phyloP scores from a whole-genome alignment of 1,140 invertebrate species.

The Bombus pyrosoma region DNA sequence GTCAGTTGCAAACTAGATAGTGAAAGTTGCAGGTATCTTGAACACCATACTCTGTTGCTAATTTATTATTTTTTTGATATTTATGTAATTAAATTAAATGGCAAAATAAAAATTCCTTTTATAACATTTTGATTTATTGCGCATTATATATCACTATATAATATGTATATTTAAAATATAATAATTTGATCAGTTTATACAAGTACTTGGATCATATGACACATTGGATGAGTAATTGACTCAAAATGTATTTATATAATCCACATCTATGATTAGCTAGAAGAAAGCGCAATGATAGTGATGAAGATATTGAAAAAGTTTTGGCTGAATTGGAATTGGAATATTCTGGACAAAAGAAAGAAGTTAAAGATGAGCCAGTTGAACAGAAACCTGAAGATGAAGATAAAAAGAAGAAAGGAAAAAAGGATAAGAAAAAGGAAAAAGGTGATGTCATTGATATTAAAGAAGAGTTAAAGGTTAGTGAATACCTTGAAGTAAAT shows the following conservation, averaged over 20 bases:
- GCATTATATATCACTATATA: background rate
- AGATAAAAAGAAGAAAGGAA: conserved; percentile 80
- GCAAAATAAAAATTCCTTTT: background rate
- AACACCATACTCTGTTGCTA: background rate
- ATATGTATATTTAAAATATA: background rate
- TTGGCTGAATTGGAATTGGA: conserved; percentile 91
- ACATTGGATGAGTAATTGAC: background rate
- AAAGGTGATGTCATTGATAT: conserved; percentile 74
- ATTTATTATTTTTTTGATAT: background rate
- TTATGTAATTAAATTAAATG: background rate
- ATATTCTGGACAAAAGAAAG: conserved; percentile 85
- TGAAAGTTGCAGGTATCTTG: conserved; percentile 40
- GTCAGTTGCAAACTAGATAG: background rate
- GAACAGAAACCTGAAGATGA: conserved; percentile 73
- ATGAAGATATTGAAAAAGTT: conserved; percentile 93
- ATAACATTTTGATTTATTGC: background rate
- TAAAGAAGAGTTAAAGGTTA: conserved; percentile 77
- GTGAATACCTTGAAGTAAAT: conserved; percentile 49
- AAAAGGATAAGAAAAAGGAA: conserved; percentile 81
- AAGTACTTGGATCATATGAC: background rate
- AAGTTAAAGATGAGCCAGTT: conserved; percentile 56
- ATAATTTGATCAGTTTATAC: background rate
- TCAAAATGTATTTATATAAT: background rate
- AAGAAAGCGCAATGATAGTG: conserved; percentile 90
- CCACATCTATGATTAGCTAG: conserved; percentile 74